These are phyloP conservation scores for Hypsibius dujardini DNA, from an alignment of 1,140 invertebrate species.

Conservation along the genomic window DNA sequence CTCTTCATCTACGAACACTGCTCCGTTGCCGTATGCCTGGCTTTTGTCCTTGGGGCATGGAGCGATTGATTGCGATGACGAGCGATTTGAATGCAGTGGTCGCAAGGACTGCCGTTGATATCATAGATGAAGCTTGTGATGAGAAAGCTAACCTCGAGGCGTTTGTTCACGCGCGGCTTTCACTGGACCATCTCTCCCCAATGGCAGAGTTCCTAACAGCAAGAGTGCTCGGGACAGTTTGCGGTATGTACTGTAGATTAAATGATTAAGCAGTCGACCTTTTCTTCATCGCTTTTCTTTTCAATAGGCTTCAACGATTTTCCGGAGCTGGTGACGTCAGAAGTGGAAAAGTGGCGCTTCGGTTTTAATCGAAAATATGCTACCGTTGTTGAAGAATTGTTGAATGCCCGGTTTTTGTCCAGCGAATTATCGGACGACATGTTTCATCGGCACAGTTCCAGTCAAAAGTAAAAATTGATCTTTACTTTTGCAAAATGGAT, in stretches of 20 bases:
- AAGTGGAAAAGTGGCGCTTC: not conserved
- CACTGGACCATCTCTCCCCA: not conserved
- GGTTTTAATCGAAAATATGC: not conserved
- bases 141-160: conserved; percentile 10
- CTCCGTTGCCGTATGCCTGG: not conserved
- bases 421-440: not conserved
- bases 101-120: not conserved
- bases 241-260: not conserved
- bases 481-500: not conserved
- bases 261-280: no score
- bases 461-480: not conserved
- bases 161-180: not conserved
- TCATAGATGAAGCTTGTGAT: conserved; percentile 11
- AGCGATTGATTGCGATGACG: not conserved
- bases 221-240: not conserved
- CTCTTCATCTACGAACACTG: conserved; percentile 7
- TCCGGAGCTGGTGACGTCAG: not conserved
- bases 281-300: no score
- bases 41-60: conserved; percentile 3
- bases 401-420: not conserved
- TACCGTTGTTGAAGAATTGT: not conserved
- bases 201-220: not conserved
- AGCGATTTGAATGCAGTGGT: not conserved
- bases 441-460: not conserved
- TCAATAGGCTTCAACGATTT: no score